Evolutionary conservation across 2,888 invertebrate genomes (phyloP).

Genomic region (Orchestes rusci): DNA sequence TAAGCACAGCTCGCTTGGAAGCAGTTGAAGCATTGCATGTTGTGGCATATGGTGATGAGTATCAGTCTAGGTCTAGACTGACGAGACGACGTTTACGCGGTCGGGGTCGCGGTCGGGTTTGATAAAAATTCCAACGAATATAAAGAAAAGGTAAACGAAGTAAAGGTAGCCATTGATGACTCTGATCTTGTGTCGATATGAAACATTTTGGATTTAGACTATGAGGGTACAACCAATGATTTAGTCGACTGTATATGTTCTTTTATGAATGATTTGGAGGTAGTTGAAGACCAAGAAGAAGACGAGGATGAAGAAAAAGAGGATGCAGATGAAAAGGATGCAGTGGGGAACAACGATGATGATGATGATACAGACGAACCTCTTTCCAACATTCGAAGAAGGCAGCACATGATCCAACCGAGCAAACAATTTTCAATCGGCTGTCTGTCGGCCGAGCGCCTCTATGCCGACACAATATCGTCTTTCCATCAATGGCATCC

Average conservation of each 20-base stretch:
- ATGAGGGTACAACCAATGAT: background rate
- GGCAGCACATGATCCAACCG: no score
- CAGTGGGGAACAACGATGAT: background rate
- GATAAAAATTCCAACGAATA: background rate
- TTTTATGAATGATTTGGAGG: background rate
- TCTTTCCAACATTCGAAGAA: no score
- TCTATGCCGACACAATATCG: no score
- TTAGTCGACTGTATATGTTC: background rate
- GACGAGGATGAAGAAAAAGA: background rate
- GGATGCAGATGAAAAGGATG: background rate
- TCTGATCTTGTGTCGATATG: background rate
- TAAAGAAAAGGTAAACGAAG: background rate
- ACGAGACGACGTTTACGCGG: no score
- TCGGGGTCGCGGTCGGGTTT: no score
- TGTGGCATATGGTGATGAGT: background rate
- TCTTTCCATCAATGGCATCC: no score
- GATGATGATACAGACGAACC: background rate
- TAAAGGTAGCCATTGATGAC: background rate
- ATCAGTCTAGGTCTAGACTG: no score
- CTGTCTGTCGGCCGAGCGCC: no score
- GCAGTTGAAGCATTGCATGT: slow-evolving; percentile 1
- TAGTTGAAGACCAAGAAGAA: background rate
- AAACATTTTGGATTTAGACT: background rate
- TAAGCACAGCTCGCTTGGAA: background rate
- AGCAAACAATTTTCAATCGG: no score